Percentiles rank a stretch among this genome's conserved stretches.
phyloP scores from a whole-genome alignment of 2,113 vertebrate species.

The Danionella cerebrum region DNA sequence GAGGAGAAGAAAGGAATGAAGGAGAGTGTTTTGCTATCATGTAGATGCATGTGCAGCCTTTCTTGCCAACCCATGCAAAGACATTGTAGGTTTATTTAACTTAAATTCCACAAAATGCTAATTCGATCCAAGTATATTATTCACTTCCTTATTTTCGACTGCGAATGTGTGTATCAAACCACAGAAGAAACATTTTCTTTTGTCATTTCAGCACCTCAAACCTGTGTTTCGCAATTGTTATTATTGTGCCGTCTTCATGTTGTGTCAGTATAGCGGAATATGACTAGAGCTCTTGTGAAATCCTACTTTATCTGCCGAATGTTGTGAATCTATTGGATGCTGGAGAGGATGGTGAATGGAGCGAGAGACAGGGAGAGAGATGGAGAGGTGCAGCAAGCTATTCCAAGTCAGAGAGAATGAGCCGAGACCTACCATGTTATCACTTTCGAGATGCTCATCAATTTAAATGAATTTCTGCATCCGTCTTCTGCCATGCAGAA shows the following conservation, averaged over 20 bases:
- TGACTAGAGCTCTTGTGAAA: not conserved
- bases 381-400: not conserved
- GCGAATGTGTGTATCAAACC: no score
- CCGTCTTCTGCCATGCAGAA: constrained; percentile 46
- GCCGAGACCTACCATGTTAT: constrained; percentile 31
- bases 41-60: no score
- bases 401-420: constrained; percentile 12
- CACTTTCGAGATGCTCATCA: constrained; percentile 46
- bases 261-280: not conserved
- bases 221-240: not conserved
- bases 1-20: no score
- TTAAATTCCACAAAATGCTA: no score
- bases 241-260: not conserved
- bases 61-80: no score
- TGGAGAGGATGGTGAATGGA: not conserved
- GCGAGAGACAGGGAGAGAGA: not conserved
- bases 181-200: no score
- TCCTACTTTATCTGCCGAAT: not conserved
- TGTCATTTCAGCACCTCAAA: not conserved
- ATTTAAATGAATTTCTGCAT: constrained; percentile 52
- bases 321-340: constrained; percentile 4
- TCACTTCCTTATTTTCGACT: no score
- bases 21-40: no score
- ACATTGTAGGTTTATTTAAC: no score
- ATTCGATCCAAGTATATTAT: no score